Evolutionary conservation across 2,888 invertebrate species (phyloP).

Genomic region (Acleris laterana): DNA sequence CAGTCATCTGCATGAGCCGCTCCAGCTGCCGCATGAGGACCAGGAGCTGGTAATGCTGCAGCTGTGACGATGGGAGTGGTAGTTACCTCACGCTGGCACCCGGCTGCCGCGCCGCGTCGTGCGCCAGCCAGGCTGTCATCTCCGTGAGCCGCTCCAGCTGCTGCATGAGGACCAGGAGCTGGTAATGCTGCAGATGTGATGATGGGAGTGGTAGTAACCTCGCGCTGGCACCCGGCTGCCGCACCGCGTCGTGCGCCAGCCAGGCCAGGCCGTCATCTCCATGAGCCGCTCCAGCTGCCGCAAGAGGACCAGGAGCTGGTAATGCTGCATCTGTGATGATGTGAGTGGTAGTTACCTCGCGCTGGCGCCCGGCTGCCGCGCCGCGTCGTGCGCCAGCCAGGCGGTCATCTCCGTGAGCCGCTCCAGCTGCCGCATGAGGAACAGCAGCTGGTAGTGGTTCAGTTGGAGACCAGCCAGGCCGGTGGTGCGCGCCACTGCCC

Average conservation of each 20-base stretch:
- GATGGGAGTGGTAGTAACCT: neutral
- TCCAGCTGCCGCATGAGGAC: neutral
- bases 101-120: neutral
- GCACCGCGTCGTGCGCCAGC: constrained; percentile 86
- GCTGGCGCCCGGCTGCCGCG: constrained; percentile 83
- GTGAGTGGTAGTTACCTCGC: neutral
- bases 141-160: neutral
- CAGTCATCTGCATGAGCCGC: neutral
- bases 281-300: neutral
- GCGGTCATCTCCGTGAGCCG: constrained; percentile 91
- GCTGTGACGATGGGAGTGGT: neutral
- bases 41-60: neutral
- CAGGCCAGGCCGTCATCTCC: neutral
- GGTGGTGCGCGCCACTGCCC: constrained; percentile 91
- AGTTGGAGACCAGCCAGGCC: constrained; percentile 95
- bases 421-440: constrained; percentile 93
- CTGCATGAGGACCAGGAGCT: neutral
- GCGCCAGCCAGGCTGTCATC: neutral
- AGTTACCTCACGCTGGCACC: neutral
- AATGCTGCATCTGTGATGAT: neutral
- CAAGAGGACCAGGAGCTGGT: neutral
- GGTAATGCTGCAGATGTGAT: neutral
- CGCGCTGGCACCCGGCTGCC: constrained; percentile 79
- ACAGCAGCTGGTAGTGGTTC: constrained; percentile 96
- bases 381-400: constrained; percentile 91